Conservation (phyloP, 2,888 invertebrate genomes). For the Hydraecia micacea region DNA sequence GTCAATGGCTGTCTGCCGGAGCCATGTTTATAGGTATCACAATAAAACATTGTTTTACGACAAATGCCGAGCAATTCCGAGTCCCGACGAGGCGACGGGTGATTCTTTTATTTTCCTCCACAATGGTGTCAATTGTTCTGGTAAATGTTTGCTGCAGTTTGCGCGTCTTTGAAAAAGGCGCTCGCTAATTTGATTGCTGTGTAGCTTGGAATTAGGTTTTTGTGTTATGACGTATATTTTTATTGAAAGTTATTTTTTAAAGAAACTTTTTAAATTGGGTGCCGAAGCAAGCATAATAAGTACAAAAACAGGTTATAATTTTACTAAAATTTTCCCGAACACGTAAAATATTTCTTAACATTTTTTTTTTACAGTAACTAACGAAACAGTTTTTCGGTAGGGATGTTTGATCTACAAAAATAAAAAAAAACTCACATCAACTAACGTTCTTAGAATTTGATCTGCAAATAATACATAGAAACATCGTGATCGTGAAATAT, state of each 20-base stretch:
- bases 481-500: slow-evolving; percentile 41
- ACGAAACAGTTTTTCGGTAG: neutral
- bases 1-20: slow-evolving; percentile 78
- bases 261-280: neutral
- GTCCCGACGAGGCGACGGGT: slow-evolving; percentile 51
- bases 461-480: slow-evolving; percentile 39
- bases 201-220: slow-evolving; percentile 19
- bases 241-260: neutral
- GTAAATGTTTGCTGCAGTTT: slow-evolving; percentile 53
- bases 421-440: neutral
- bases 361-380: neutral
- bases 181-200: slow-evolving; percentile 53
- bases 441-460: slow-evolving; percentile 40
- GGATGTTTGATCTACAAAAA: neutral
- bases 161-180: slow-evolving; percentile 49
- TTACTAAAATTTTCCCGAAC: neutral
- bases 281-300: too few species aligned
- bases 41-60: slow-evolving; percentile 81
- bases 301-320: neutral
- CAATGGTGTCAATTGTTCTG: slow-evolving; percentile 61
- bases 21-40: slow-evolving; percentile 76
- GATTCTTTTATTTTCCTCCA: slow-evolving; percentile 65
- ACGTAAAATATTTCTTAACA: neutral
- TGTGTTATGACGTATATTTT: neutral
- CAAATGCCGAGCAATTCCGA: slow-evolving; percentile 69